Evolutionary conservation across 2,888 invertebrate species (phyloP).

Genomic region (Scaptomyza reducta): DNA sequence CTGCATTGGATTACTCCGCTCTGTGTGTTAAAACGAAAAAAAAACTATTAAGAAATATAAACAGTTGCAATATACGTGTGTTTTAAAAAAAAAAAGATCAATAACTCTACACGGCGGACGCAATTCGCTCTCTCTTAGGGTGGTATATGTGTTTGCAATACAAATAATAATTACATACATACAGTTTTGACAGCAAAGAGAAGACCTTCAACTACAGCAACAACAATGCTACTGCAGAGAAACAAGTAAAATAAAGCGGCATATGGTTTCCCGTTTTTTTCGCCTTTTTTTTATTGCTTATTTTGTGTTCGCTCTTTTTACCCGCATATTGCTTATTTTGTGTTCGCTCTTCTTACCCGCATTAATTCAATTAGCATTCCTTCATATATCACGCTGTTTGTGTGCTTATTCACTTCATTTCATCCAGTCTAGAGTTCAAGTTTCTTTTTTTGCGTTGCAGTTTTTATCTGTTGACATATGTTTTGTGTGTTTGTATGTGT

Average conservation of each 20-base stretch:
- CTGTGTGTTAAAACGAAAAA: not conserved
- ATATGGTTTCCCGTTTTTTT: constrained; percentile 52
- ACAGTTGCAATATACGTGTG: constrained; percentile 5
- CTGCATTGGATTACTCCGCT: constrained; percentile 22
- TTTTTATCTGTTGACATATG: constrained; percentile 50
- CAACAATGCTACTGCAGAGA: constrained; percentile 74
- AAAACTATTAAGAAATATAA: constrained; percentile 4
- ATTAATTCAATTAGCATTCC: constrained; percentile 64
- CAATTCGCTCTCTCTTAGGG: constrained; percentile 28
- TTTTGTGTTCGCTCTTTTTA: constrained; percentile 43
- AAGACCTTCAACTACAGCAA: constrained; percentile 36
- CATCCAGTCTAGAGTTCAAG: constrained; percentile 15
- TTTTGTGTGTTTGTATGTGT: constrained; percentile 25
- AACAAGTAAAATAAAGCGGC: constrained; percentile 77
- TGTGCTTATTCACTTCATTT: constrained; percentile 27
- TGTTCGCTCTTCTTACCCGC: constrained; percentile 35
- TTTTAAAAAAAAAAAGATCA: constrained; percentile 37
- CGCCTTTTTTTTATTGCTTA: constrained; percentile 18
- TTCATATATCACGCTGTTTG: constrained; percentile 23
- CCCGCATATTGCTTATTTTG: constrained; percentile 30
- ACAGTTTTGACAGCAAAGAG: constrained; percentile 44
- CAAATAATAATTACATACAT: constrained; percentile 37
- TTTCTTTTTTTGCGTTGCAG: constrained; percentile 42
- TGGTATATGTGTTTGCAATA: constrained; percentile 53
- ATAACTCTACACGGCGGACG: constrained; percentile 37